Conservation (phyloP, 2,888 invertebrate genomes). For the Drosophila greeni region DNA sequence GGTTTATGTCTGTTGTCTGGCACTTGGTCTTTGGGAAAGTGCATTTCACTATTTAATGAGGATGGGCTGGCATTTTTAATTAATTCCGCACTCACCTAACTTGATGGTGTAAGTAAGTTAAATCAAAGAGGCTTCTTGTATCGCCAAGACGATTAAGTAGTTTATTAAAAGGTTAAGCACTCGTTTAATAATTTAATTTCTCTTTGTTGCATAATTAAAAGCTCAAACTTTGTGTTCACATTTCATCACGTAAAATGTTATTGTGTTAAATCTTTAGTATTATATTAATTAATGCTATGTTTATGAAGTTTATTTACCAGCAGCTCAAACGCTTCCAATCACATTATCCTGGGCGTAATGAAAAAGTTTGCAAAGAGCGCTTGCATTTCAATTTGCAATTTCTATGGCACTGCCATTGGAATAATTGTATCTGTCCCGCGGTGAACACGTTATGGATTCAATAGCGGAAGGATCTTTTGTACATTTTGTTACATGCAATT, state of each 20-base stretch:
- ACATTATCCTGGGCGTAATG: constrained; percentile 20
- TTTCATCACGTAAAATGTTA: constrained; percentile 1
- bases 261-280: constrained; percentile 1
- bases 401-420: constrained; percentile 44
- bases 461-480: constrained; percentile 25
- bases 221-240: not conserved
- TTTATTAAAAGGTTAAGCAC: constrained; percentile 8
- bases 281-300: constrained; percentile 11
- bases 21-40: constrained; percentile 51
- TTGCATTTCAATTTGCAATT: constrained; percentile 59
- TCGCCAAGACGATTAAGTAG: not conserved
- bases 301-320: constrained; percentile 9
- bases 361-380: constrained; percentile 16
- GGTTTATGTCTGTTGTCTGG: constrained; percentile 49
- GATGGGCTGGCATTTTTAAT: constrained; percentile 57
- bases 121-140: no score
- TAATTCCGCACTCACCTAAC: constrained; percentile 45
- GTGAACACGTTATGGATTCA: constrained; percentile 18
- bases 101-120: not conserved
- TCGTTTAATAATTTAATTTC: constrained; percentile 1
- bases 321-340: constrained; percentile 5
- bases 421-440: constrained; percentile 53
- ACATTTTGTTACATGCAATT: constrained; percentile 53
- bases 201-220: constrained; percentile 4
- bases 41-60: constrained; percentile 61